These are phyloP conservation scores for Alloplasta piceator DNA, from an alignment of 2,888 invertebrate genomes.

Conservation along the genomic window DNA sequence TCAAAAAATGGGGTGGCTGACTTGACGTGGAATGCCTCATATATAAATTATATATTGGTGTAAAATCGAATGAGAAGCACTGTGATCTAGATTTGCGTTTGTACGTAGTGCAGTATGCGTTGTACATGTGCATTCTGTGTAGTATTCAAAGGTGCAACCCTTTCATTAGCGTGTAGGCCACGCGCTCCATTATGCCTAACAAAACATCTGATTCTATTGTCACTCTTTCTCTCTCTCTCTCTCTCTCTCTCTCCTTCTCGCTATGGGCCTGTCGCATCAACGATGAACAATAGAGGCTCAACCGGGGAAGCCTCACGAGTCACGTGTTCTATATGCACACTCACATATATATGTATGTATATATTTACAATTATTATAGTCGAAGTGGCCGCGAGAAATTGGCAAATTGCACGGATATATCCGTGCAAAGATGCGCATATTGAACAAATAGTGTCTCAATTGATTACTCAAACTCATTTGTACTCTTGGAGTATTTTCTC, in stretches of 20 bases:
- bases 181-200: constrained; percentile 81
- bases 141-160: constrained; percentile 81
- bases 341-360: no score
- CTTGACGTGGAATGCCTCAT: no score
- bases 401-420: constrained; percentile 76
- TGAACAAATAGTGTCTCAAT: constrained; percentile 13
- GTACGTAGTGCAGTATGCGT: constrained; percentile 9
- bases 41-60: not conserved
- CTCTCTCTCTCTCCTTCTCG: constrained; percentile 25
- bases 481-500: no score
- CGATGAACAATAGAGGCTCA: constrained; percentile 55
- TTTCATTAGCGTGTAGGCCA: constrained; percentile 82
- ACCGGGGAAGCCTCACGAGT: constrained; percentile 65
- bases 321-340: constrained; percentile 75
- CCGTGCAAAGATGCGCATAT: constrained; percentile 21
- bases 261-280: constrained; percentile 20
- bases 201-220: constrained; percentile 82
- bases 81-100: constrained; percentile 24
- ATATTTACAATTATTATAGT: constrained; percentile 78
- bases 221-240: constrained; percentile 57
- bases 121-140: constrained; percentile 69
- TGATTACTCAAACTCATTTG: no score
- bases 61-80: constrained; percentile 46
- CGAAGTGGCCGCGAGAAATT: constrained; percentile 77
- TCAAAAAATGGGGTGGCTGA: no score